Base-by-base conservation (phyloP, 1,140 invertebrate genomes). In the Luehdorfia chinensis region DNA sequence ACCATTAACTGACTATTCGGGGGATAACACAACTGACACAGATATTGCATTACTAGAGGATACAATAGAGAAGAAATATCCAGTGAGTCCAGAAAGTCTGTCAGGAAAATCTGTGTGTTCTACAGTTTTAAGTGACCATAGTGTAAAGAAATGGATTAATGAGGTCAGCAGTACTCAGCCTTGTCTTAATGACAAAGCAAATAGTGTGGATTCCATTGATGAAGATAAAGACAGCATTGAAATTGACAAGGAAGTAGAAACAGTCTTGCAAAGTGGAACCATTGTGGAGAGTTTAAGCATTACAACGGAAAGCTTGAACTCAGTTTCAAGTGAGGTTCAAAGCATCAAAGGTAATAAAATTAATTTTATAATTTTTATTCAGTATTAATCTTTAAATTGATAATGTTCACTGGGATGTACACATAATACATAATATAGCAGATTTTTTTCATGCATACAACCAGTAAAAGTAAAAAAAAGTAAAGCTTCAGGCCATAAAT, bases 131-230 rank as follows among this genome's bases (percentile, higher is more conserved):
- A 67, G 37, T 36, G 70, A 81, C 4, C 30, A 50, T 44, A 59
- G 47, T 50, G 53, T 72, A 15, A 85, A 78, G 32, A 84, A 80
- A 43, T 80, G 79, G 69, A 75, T 79, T 1, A 84, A 66, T 15
- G 83, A 86, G 77, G 79, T 86, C 1, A 83, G 66, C 34, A 83
- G 81, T 50, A 86, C 83, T n/a, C 83, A 84, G 28, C 76, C 79
- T 16, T 76, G 75, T 46, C 49, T 77, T 5, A 78, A 75, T 54
- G 83, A 81, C 0, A 84, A 84, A 61, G 47, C 32, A 14, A 63
- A 68, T 48, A 55, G 46, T 1, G 50, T 47, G 12, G 59, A 59
- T 46, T 16, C 25, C 4, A 31, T 48, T 7, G 72, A 79, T 25
- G 69, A 81, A 34, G 78, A 83, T 23, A 83, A 86, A 45, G 76